phyloP scores from a whole-genome alignment of 2,888 invertebrate genomes.

The Chouioia cunea region DNA sequence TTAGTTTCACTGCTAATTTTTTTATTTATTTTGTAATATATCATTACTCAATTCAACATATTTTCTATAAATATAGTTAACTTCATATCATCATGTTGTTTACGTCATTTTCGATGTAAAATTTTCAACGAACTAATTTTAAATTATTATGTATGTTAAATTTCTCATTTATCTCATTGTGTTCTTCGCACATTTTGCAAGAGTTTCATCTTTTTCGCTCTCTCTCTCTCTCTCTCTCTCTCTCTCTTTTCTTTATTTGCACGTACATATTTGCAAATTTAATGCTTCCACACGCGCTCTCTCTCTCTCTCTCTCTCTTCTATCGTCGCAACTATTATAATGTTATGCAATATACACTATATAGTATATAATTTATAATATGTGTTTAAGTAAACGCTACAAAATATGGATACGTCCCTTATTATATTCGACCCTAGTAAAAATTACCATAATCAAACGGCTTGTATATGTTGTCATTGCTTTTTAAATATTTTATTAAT shows the following conservation, averaged over 20 bases:
- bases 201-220: conserved; percentile 22
- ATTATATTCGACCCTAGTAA: conserved; percentile 35
- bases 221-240: conserved; percentile 39
- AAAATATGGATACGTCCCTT: conserved; percentile 60
- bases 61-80: conserved; percentile 67
- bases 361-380: conserved; percentile 35
- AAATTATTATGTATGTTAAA: not conserved
- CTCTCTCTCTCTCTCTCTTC: conserved; percentile 16
- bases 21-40: conserved; percentile 34
- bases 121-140: conserved; percentile 1
- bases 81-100: conserved; percentile 55
- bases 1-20: conserved; percentile 37
- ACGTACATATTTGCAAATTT: conserved; percentile 1
- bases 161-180: conserved; percentile 3
- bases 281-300: too few relatives aligned
- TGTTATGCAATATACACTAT: conserved; percentile 23
- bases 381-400: conserved; percentile 61
- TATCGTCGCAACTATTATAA: conserved; percentile 33
- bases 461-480: conserved; percentile 23
- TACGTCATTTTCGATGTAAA: not conserved
- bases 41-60: conserved; percentile 56
- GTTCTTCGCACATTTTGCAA: conserved; percentile 42
- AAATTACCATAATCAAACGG: conserved; percentile 11
- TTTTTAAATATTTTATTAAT: conserved; percentile 14
- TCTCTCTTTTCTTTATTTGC: conserved; percentile 44